Conservation (phyloP, 2,888 invertebrate genomes). For the Hirtodrosophila alboralis region DNA sequence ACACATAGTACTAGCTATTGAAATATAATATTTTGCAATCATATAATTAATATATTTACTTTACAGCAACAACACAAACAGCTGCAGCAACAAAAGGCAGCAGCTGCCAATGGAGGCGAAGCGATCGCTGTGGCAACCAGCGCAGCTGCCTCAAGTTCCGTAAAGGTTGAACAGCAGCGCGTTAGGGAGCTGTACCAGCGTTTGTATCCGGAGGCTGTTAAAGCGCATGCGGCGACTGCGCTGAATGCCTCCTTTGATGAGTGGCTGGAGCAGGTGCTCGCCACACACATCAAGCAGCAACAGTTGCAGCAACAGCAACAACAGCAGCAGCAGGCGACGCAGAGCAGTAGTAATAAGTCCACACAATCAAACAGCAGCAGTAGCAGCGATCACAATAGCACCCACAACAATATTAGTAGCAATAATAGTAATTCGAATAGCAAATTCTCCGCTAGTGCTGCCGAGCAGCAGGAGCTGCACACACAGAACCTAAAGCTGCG, state of each 20-base stretch:
- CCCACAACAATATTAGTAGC: conserved; percentile 77
- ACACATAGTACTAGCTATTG: no score
- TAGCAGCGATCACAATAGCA: conserved; percentile 64
- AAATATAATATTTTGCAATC: no score
- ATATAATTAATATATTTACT: neutral
- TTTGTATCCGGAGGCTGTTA: conserved; percentile 82
- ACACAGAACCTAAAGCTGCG: conserved; percentile 88
- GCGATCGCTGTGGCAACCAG: neutral
- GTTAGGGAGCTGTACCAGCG: conserved; percentile 82
- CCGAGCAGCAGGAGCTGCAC: conserved; percentile 84
- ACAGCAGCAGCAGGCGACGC: conserved; percentile 47
- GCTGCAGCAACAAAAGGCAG: conserved; percentile 46
- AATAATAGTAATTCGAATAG: conserved; percentile 80
- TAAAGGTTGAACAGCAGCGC: conserved; percentile 77
- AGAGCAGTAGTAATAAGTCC: conserved; percentile 79
- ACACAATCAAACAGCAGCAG: conserved; percentile 79
- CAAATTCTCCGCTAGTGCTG: conserved; percentile 61
- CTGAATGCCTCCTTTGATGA: conserved; percentile 81
- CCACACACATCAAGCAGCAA: conserved; percentile 79
- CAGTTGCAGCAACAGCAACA: conserved; percentile 54
- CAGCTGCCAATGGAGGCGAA: conserved; percentile 40
- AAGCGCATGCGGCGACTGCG: conserved; percentile 75
- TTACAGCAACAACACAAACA: conserved; percentile 48
- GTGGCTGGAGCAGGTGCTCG: conserved; percentile 83
- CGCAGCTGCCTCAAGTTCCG: conserved; percentile 37